Percentiles rank a stretch among this genome's conserved stretches.
These are phyloP conservation scores for Trissolcus japonicus DNA, from an alignment of 2,888 invertebrate species.

Conservation along the genomic window DNA sequence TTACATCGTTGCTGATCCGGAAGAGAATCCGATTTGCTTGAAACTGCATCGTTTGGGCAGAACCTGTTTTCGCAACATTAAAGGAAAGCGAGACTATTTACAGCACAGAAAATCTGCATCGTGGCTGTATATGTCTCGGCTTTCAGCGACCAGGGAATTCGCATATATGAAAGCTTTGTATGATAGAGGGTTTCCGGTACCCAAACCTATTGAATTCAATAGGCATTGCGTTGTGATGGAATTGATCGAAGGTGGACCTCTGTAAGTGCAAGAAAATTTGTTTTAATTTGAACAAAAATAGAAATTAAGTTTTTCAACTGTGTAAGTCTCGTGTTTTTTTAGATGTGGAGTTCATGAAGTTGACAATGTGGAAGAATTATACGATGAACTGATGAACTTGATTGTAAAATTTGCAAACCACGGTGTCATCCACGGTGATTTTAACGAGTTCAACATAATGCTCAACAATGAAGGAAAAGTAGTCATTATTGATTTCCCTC, in stretches of 20 bases:
- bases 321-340: conserved; percentile 8
- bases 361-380: conserved; percentile 85
- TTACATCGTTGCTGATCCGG: conserved; percentile 90
- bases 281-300: neutral
- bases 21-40: conserved; percentile 88
- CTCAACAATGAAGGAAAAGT: conserved; percentile 87
- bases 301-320: neutral
- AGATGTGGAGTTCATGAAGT: conserved; percentile 81
- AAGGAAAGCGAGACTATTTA: conserved; percentile 97
- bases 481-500: conserved; percentile 97
- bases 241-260: conserved; percentile 87
- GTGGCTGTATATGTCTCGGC: conserved; percentile 97
- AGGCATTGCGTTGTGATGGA: conserved; percentile 98
- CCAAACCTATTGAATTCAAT: conserved; percentile 95
- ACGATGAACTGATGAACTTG: conserved; percentile 95
- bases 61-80: conserved; percentile 96
- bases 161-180: conserved; percentile 97
- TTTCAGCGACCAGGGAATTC: conserved; percentile 98
- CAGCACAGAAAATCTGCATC: conserved; percentile 91
- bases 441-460: conserved; percentile 99
- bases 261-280: conserved; percentile 79
- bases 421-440: conserved; percentile 99
- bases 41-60: conserved; percentile 96
- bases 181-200: conserved; percentile 94
- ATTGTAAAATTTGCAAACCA: conserved; percentile 93